Evolutionary conservation across 1,140 invertebrate genomes (phyloP), one percentile per base, ranked within the genome.

Genomic region (Bombus soroeensis): DNA sequence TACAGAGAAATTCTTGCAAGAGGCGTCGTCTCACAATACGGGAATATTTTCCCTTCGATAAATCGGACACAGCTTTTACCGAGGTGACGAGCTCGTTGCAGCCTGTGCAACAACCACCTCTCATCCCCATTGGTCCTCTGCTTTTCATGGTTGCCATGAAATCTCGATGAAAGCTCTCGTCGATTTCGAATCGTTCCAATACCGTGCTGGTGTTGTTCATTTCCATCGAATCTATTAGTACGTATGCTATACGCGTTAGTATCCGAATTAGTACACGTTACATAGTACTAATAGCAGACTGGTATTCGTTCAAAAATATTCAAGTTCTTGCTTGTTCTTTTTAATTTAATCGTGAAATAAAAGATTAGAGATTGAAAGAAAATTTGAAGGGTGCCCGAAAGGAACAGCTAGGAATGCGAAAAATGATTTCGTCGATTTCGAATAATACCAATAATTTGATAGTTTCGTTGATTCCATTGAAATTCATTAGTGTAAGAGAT

Each of bases 41-140:
- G 39, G n/a, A 81, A 78, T 88, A 88, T 88, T 86, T 79, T 89
- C 62, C 34, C 83, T 75, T 53, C 79, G 37, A 86, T 73, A 81
- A 80, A 86, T 89, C 64, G 64, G 62, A 64, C 68, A 57, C 47
- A 28, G 57, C 76, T 71, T 88, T 73, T 18, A 70, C 79, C 75
- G 64, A 41, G 41, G 57, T 37, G 74, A 88, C 79, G 79, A 59
- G 57, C 34, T 81, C 64, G 32, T 73, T 83, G 83, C 87, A 3
- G 8, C 47, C 47, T 74, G 57, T 32, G 77, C 83, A 66, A 85
- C 72, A 66, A 43, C 59, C 74, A 12, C 22, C 32, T 5, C 32
- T 8, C 43, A 0, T 9, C 10, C 8, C 10, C 32, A 3, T 41
- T 12, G 34, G 32, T 41, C 39, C 41, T 37, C 1, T 18, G 5